phyloP scores from a whole-genome alignment of 2,888 invertebrate species.

The Tenthredo amoena region DNA sequence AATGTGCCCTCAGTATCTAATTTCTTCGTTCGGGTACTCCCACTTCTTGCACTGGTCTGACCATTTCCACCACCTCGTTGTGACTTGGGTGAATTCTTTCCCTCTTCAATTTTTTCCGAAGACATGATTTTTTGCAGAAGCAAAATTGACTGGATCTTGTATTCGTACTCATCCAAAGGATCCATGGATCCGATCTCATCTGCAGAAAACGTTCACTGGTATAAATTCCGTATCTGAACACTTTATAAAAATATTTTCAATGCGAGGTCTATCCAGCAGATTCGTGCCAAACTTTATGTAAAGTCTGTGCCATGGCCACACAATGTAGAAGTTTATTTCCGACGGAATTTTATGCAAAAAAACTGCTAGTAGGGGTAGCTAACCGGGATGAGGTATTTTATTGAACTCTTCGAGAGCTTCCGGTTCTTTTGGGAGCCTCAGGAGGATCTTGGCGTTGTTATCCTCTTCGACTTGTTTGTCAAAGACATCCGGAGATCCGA shows the following conservation, averaged over 20 bases:
- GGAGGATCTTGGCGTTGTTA: not conserved
- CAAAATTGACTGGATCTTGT: slow-evolving; percentile 64
- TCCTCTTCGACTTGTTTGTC: not conserved
- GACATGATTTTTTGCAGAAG: slow-evolving; percentile 57
- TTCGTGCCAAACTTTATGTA: not conserved
- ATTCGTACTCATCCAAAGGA: slow-evolving; percentile 65
- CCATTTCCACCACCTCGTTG: not conserved
- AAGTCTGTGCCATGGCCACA: not conserved
- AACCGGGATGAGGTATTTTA: slow-evolving; percentile 58
- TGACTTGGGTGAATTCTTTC: not conserved
- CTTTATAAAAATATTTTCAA: not conserved
- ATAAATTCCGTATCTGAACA: not conserved
- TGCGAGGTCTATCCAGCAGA: not conserved
- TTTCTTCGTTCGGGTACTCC: slow-evolving; percentile 51
- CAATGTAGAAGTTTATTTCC: not conserved
- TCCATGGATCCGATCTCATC: slow-evolving; percentile 64
- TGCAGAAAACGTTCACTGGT: not conserved
- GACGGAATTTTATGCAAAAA: not conserved
- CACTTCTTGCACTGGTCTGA: slow-evolving; percentile 53
- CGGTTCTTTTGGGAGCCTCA: slow-evolving; percentile 41
- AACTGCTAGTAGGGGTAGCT: not conserved
- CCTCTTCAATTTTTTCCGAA: not conserved
- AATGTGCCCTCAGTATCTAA: slow-evolving; percentile 56
- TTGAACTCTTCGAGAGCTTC: slow-evolving; percentile 56
- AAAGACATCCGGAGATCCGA: not conserved